A percentile compares a stretch with the other conserved stretches of the same genome.
These are phyloP conservation scores for Ictalurus furcatus DNA, from an alignment of 2,113 vertebrate species.

Conservation along the genomic window DNA sequence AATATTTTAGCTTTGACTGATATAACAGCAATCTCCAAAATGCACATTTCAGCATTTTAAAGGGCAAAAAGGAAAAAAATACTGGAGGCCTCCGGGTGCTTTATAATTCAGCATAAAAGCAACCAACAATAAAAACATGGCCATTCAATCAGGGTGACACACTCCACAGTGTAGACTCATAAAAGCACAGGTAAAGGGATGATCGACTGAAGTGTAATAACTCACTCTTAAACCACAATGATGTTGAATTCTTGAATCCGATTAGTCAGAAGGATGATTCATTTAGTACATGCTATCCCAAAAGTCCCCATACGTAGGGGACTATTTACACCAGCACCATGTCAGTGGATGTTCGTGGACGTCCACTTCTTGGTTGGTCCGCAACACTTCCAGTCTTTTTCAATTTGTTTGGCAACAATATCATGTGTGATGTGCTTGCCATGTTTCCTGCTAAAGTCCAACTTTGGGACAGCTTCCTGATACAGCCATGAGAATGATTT, in stretches of 20 bases:
- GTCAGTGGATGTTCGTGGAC: too few relatives aligned
- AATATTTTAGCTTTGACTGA: constrained; percentile 13
- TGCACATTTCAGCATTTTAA: constrained; percentile 11
- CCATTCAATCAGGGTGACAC: background rate
- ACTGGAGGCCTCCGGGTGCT: background rate
- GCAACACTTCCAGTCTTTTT: too few relatives aligned
- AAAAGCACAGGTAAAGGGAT: background rate
- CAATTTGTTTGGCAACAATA: too few relatives aligned
- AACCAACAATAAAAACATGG: background rate
- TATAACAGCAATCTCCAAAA: background rate
- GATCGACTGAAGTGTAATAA: background rate
- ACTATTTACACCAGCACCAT: too few relatives aligned
- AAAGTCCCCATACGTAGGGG: too few relatives aligned
- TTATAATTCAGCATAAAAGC: constrained; percentile 13
- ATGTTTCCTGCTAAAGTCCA: too few relatives aligned
- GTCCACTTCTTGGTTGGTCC: too few relatives aligned
- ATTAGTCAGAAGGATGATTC: background rate
- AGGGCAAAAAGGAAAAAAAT: background rate
- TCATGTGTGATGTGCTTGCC: too few relatives aligned
- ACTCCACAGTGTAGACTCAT: background rate
- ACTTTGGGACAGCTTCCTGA: too few relatives aligned
- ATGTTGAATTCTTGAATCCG: background rate
- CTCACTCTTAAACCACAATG: background rate
- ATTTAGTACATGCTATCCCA: background rate
- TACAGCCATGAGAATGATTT: too few relatives aligned